These are phyloP conservation scores for Plotosus lineatus DNA, from an alignment of 2,113 vertebrate genomes.

Conservation along the genomic window DNA sequence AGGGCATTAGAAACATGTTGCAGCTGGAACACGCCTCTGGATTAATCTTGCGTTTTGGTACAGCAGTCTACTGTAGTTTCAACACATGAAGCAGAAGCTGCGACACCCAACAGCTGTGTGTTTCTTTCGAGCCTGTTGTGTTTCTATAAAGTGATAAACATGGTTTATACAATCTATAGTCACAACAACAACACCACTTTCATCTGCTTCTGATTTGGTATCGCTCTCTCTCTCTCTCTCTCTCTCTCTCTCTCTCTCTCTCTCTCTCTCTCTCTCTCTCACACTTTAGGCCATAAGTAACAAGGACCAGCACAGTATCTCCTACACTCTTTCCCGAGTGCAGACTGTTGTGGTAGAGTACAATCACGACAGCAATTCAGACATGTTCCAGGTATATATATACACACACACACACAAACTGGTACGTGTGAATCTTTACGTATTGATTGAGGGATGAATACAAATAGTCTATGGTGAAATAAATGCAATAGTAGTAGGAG, in stretches of 20 bases:
- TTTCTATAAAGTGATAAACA: constrained; percentile 5
- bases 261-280: neutral
- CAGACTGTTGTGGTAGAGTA: constrained; percentile 99
- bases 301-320: constrained; percentile 99
- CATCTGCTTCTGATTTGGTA: neutral
- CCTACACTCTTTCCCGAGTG: constrained; percentile 92
- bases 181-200: neutral
- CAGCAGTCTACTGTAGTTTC: neutral
- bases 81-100: neutral
- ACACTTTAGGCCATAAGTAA: constrained; percentile 91
- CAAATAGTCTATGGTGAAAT: neutral
- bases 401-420: neutral
- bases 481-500: neutral
- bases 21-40: too few relatives aligned
- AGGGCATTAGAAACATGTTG: neutral
- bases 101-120: neutral
- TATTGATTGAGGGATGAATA: neutral
- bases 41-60: neutral
- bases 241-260: neutral
- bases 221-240: neutral
- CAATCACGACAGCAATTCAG: constrained; percentile 94
- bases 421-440: neutral
- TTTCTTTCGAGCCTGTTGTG: neutral
- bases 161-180: too few relatives aligned
- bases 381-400: constrained; percentile 87